These are phyloP conservation scores for Cryptosula pallasiana DNA, from an alignment of 2,888 invertebrate species.

Conservation along the genomic window DNA sequence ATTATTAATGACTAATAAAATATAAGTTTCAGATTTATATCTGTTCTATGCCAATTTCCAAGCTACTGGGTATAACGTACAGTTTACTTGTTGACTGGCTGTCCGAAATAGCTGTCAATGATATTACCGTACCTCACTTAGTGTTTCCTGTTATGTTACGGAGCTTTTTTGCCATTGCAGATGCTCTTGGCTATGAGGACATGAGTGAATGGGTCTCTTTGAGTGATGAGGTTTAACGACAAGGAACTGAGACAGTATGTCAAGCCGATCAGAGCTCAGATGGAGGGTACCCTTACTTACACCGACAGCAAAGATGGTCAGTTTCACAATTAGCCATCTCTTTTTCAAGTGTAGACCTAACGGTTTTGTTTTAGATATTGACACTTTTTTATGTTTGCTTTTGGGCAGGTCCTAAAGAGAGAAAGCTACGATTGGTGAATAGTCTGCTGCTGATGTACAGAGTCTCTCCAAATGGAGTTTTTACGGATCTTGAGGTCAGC, in stretches of 20 bases:
- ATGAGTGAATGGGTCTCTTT: no score
- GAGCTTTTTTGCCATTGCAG: no score
- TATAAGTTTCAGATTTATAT: no score
- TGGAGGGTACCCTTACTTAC: background rate
- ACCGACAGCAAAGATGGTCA: constrained; percentile 5
- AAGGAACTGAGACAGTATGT: background rate
- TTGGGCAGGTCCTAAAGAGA: background rate
- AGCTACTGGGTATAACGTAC: no score
- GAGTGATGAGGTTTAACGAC: constrained; percentile 19
- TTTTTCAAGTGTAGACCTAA: background rate
- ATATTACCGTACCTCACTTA: no score
- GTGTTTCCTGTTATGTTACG: no score
- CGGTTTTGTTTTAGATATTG: no score
- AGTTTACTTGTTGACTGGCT: no score
- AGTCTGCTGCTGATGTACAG: constrained; percentile 4
- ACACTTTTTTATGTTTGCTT: background rate
- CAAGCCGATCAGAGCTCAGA: background rate
- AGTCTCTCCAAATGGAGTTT: constrained; percentile 8
- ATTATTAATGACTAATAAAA: no score
- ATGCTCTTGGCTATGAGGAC: no score
- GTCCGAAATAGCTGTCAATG: no score
- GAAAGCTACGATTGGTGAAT: background rate
- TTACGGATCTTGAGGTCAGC: background rate
- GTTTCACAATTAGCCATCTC: background rate
- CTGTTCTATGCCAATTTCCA: no score